phyloP scores from a whole-genome alignment of 1,140 invertebrate species.

The Brachionus rotundiformis region DNA sequence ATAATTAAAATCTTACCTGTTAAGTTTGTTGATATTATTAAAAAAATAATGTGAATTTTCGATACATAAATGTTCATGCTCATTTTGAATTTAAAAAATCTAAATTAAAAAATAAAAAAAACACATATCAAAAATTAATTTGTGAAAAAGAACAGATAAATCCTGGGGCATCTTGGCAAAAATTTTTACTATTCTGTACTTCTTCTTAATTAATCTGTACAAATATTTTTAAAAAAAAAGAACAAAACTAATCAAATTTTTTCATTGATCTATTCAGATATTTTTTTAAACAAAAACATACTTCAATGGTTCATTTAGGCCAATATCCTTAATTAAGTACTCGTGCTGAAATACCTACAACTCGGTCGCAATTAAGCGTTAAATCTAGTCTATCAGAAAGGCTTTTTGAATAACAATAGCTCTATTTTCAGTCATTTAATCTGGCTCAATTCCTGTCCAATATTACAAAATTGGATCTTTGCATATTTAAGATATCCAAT shows the following conservation, averaged over 20 bases:
- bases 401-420: not conserved
- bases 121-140: no score
- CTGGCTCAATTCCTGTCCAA: not conserved
- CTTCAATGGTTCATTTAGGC: not conserved
- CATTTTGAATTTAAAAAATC: not conserved
- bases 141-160: not conserved
- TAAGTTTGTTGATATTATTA: not conserved
- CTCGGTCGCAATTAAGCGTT: not conserved
- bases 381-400: conserved; percentile 3
- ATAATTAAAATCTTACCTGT: not conserved
- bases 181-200: no score
- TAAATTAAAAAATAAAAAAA: not conserved
- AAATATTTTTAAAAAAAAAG: not conserved
- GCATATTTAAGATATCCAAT: not conserved
- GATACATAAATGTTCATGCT: not conserved
- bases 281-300: conserved; percentile 6
- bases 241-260: conserved; percentile 3
- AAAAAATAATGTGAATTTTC: not conserved
- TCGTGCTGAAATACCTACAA: not conserved
- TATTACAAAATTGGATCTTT: not conserved
- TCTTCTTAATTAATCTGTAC: no score
- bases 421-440: not conserved
- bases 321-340: not conserved
- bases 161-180: no score
- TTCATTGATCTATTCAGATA: not conserved